Percentiles rank a stretch among this genome's conserved stretches.
These are phyloP conservation scores for Anadara kagoshimensis DNA, from an alignment of 1,140 invertebrate genomes.

Conservation along the genomic window DNA sequence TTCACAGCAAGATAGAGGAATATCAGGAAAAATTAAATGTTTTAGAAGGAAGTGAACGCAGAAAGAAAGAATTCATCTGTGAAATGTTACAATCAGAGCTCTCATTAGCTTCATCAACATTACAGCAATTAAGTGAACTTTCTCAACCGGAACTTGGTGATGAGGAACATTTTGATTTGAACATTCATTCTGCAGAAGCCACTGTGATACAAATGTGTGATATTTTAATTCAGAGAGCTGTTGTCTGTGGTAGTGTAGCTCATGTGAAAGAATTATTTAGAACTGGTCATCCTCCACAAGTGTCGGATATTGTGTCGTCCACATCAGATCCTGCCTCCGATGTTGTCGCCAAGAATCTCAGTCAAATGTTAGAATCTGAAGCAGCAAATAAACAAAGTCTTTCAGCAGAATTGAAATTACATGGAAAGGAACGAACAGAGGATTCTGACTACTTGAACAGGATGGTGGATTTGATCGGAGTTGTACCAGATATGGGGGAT, in stretches of 20 bases:
- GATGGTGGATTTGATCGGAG: conserved; percentile 43
- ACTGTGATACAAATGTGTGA: conserved; percentile 53
- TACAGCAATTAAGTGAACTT: too few relatives aligned
- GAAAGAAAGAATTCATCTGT: conserved; percentile 21
- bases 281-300: too few relatives aligned
- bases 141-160: too few relatives aligned
- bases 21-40: conserved; percentile 13
- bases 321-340: too few relatives aligned
- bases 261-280: conserved; percentile 53
- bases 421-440: conserved; percentile 6
- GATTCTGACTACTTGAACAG: conserved; percentile 39
- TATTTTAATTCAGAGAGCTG: conserved; percentile 53
- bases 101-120: too few relatives aligned
- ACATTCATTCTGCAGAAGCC: conserved; percentile 33
- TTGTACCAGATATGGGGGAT: conserved; percentile 46
- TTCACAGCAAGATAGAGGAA: conserved; percentile 36
- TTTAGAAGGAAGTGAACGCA: conserved; percentile 8
- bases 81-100: conserved; percentile 26
- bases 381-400: conserved; percentile 58
- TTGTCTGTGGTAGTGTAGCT: conserved; percentile 45
- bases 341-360: conserved; percentile 46
- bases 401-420: conserved; percentile 44
- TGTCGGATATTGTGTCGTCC: too few relatives aligned
- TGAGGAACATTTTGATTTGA: conserved; percentile 11
- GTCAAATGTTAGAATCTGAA: conserved; percentile 53